A percentile compares a stretch with the other conserved stretches of the same genome.
Evolutionary conservation across 2,797 vertebrate genomes (phyloP).

Genomic region (Epinephelus coioides): DNA sequence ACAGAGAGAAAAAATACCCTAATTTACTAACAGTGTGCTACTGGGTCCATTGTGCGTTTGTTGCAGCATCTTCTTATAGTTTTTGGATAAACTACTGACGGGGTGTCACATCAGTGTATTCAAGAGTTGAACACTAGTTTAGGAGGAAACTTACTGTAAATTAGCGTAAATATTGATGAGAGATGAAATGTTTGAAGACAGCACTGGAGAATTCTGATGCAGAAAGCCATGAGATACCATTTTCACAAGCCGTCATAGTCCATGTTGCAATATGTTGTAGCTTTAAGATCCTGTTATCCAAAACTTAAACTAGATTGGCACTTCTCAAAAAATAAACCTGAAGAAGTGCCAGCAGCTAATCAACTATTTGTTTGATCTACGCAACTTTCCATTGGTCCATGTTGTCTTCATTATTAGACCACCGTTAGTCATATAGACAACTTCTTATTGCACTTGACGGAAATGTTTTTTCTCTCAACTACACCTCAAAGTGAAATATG

Average conservation of each 20-base stretch:
- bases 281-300: neutral
- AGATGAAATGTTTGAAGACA: conserved; percentile 2
- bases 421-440: conserved; percentile 1
- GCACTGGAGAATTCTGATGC: neutral
- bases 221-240: neutral
- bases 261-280: neutral
- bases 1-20: neutral
- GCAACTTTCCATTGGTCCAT: conserved; percentile 2
- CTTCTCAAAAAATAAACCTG: neutral
- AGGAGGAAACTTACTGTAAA: neutral
- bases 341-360: neutral
- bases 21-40: neutral
- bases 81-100: neutral
- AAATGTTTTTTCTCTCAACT: conserved; percentile 1
- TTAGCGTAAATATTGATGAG: neutral
- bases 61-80: neutral
- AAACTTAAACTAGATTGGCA: neutral
- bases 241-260: neutral
- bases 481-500: conserved; percentile 29
- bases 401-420: neutral
- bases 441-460: neutral
- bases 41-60: neutral
- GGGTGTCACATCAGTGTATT: neutral
- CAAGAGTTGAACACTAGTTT: neutral
- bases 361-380: neutral